Evolutionary conservation across 2,113 vertebrate species (phyloP), one percentile per base, ranked within the genome.

Genomic region (Cyphomyrus plagiostoma): DNA sequence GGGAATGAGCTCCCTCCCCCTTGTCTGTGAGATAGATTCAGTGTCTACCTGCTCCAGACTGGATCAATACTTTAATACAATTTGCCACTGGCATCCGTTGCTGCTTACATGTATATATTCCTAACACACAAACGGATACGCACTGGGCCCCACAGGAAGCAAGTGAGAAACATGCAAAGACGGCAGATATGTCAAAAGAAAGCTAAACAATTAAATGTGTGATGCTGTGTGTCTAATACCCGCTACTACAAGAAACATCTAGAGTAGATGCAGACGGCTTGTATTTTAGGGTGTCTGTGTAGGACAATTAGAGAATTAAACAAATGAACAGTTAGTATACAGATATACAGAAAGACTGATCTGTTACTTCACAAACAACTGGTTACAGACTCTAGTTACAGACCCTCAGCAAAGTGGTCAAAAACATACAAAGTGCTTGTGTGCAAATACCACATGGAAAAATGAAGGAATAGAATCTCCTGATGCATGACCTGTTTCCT

Each of bases 31-130:
- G 89, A 92, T 89, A 80, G 89, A 88, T 93, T 93, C 92, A 92
- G 90, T 91, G 90, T 91, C 92, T 94, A 94, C 94, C 93, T 94
- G 92, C 90, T 62, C 92, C 95, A 95, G 95, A 96, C 95, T 90
- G 91, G 92, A 95, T 95, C 94, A 94, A 95, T 94, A 94, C 91
- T 93, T 93, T 92, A 93, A 94, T 95, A 93, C 92, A 94, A 70
- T 95, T 95, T 93, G 92, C 92, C 92, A 92, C 94, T 93, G 92
- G 90, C 90, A 93, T 93, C 91, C 91, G 92, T 50, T 88, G 90
- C 74, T 85, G 89, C 91, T 91, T 84, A 87, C 62, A 66, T 13
- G 62, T 82, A 89, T 42, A 83, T 66, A 26, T 15, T 62, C 50
- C 48, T 87, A 23, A 39, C 85, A 56, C 70, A 89, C 50, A 89